phyloP scores from a whole-genome alignment of 2,888 invertebrate genomes.

The Chrysomela aeneicollis region DNA sequence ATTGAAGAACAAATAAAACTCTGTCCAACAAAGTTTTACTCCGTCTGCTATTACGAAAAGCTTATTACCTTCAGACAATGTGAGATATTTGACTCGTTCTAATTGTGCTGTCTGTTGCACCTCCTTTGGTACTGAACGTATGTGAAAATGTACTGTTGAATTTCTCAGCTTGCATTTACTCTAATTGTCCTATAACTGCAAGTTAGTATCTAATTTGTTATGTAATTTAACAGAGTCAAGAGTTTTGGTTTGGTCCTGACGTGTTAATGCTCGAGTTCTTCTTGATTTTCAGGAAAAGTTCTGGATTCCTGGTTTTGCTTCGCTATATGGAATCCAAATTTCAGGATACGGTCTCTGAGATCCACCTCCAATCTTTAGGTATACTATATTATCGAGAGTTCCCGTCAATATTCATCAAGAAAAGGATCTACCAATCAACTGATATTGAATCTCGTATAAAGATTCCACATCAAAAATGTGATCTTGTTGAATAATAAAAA shows the following conservation, averaged over 20 bases:
- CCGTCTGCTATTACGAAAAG: conserved; percentile 21
- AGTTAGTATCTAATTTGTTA: conserved; percentile 38
- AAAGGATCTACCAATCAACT: too few relatives aligned
- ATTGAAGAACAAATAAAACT: conserved; percentile 2
- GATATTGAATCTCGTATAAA: too few relatives aligned
- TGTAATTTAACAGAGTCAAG: conserved; percentile 37
- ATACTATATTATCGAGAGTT: too few relatives aligned
- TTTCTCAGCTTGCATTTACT: conserved; percentile 38
- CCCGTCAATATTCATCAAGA: too few relatives aligned
- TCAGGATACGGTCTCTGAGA: too few relatives aligned
- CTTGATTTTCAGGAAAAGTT: conserved; percentile 14
- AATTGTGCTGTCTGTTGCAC: conserved; percentile 36
- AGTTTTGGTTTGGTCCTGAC: conserved; percentile 29
- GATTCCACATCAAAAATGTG: too few relatives aligned
- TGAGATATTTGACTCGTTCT: conserved; percentile 33
- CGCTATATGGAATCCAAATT: too few relatives aligned
- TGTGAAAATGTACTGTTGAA: conserved; percentile 37
- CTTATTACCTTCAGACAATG: conserved; percentile 31
- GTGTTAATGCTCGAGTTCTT: conserved; percentile 24
- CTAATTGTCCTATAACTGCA: conserved; percentile 34
- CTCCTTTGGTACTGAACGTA: conserved; percentile 23
- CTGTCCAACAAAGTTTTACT: neutral
- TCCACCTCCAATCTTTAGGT: too few relatives aligned
- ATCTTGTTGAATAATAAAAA: too few relatives aligned
- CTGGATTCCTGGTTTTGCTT: neutral